Evolutionary conservation across 1,140 invertebrate genomes (phyloP).

Genomic region (Microplitis mediator): DNA sequence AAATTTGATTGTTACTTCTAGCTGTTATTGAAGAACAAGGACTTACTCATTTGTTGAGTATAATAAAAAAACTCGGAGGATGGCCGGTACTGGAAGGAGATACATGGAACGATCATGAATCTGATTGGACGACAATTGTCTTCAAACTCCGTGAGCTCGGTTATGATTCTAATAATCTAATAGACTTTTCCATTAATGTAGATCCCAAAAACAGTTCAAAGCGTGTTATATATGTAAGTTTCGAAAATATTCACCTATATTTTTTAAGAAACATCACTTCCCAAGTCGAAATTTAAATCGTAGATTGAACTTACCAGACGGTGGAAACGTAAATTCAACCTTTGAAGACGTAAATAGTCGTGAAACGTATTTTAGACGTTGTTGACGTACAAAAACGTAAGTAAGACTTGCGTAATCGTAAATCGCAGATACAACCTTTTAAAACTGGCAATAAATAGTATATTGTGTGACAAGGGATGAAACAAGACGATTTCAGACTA

Average conservation of each 20-base stretch:
- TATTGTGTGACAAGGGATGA: too few relatives aligned
- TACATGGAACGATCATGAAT: too few relatives aligned
- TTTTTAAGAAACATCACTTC: not conserved
- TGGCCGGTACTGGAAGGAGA: conserved; percentile 87
- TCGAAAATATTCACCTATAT: not conserved
- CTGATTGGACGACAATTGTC: conserved; percentile 82
- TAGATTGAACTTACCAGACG: too few relatives aligned
- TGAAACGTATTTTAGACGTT: too few relatives aligned
- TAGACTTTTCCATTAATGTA: conserved; percentile 87
- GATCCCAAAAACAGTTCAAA: conserved; percentile 90
- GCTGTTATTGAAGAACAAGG: conserved; percentile 77
- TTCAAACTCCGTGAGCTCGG: conserved; percentile 80
- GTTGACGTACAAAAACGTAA: too few relatives aligned
- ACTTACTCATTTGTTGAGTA: conserved; percentile 70
- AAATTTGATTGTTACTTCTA: conserved; percentile 46
- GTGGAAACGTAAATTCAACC: too few relatives aligned
- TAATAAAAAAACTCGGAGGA: conserved; percentile 80
- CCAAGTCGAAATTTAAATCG: too few relatives aligned
- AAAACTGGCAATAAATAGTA: too few relatives aligned
- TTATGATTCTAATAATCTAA: conserved; percentile 87
- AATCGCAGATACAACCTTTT: too few relatives aligned
- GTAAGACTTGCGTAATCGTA: too few relatives aligned
- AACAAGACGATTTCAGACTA: too few relatives aligned
- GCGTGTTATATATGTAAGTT: conserved; percentile 84
- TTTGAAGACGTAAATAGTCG: too few relatives aligned